Base-by-base conservation (phyloP, 2,113 vertebrate genomes). In the Neogobius melanostomus region DNA sequence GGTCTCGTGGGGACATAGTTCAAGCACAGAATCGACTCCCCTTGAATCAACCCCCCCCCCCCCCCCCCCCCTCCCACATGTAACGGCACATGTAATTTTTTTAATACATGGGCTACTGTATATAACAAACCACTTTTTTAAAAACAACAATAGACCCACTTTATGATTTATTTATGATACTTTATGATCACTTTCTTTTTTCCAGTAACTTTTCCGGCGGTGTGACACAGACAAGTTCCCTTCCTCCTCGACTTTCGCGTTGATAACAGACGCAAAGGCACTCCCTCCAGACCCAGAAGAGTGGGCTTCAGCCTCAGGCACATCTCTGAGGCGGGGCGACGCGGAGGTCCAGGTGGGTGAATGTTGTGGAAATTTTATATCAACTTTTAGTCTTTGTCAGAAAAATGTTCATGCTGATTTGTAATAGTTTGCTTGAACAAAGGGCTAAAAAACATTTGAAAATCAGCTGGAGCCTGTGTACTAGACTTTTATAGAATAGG, bases 251-350 rank as follows among this genome's bases (percentile, higher is more conserved):
- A 67, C 61, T 52, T 65, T 36, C 59, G 57, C 74, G 76, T 52
- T 79, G 61, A 56, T 64, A 82, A 75, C 69, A 42, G 47, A 75
- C 65, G 68, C 74, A 72, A 14, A n/a, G 60, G 43, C 42, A n/a
- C 42, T 68, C 77, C 68, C 70, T 17, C 84, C 80, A 72, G 78
- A 78, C 59, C 82, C 72, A 50, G 84, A 61, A 71, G 79, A 76
- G 88, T 85, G 73, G 89, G 88, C 92, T 90, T 90, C 90, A 89
- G 90, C 91, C 92, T 91, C 91, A 87, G 89, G 86, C 85, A 87
- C 74, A 80, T 87, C 79, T 82, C 91, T 88, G 89, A 90, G 90
- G 91, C 87, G 88, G 89, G 82, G 85, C 88, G 86, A 89, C 87
- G 85, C 75, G 82, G 85, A 86, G 75, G 79, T 89, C 86, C 87